phyloP scores from a whole-genome alignment of 2,797 vertebrate species.

The Harpagifer antarcticus region DNA sequence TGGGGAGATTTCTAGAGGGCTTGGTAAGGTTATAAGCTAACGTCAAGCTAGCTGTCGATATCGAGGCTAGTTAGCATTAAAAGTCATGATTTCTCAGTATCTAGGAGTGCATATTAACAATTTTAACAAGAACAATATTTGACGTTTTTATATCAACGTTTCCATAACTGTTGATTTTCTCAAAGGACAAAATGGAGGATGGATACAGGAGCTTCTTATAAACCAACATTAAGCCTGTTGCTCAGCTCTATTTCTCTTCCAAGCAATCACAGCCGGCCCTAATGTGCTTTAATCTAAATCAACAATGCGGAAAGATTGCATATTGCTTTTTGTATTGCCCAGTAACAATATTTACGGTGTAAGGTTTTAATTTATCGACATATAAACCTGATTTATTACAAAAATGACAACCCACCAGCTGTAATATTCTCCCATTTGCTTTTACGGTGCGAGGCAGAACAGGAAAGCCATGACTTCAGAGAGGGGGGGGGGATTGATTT shows the following conservation, averaged over 20 bases:
- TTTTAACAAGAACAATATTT: no score
- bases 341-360: not conserved
- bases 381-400: slow-evolving; percentile 12
- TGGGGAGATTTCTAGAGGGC: no score
- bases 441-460: slow-evolving; percentile 10
- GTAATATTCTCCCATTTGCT: slow-evolving; percentile 9
- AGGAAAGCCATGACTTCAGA: slow-evolving; percentile 2
- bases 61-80: no score
- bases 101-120: no score
- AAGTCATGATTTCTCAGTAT: no score
- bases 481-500: slow-evolving; percentile 19
- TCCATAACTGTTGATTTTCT: not conserved
- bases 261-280: not conserved
- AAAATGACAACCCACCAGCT: slow-evolving; percentile 19
- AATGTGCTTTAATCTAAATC: slow-evolving; percentile 10
- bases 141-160: not conserved
- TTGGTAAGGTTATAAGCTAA: no score
- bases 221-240: not conserved
- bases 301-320: not conserved
- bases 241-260: not conserved
- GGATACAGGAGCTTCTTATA: no score
- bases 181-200: not conserved
- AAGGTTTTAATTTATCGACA: slow-evolving; percentile 30
- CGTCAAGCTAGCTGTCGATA: no score
- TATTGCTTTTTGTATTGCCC: slow-evolving; percentile 11